A percentile compares a stretch with the other conserved stretches of the same genome.
Conservation (phyloP, 2,797 vertebrate genomes). For the Decapterus maruadsi region DNA sequence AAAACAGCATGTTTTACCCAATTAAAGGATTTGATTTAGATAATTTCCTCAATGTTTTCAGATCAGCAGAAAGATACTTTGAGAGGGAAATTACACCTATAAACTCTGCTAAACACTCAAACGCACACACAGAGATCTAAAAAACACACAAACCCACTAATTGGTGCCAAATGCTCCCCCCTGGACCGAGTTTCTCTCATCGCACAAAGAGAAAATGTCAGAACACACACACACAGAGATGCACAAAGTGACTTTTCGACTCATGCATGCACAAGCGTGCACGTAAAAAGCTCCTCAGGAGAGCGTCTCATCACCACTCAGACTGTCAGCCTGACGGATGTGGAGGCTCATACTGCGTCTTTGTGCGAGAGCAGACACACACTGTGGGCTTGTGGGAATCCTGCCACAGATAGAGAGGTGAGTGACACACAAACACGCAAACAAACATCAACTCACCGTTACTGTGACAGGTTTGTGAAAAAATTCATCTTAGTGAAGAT, state of each 20-base stretch:
- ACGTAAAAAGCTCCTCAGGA: constrained; percentile 31
- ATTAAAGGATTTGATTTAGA: neutral
- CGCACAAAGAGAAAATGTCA: constrained; percentile 34
- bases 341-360: constrained; percentile 9
- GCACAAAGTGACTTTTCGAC: too few species aligned
- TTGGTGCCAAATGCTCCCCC: constrained; percentile 15
- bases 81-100: constrained; percentile 12
- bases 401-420: constrained; percentile 13
- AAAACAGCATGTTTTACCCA: neutral
- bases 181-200: constrained; percentile 18
- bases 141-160: neutral
- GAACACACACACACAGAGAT: neutral
- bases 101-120: constrained; percentile 6
- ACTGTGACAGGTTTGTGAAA: too few species aligned
- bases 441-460: neutral
- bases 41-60: neutral
- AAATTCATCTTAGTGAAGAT: too few species aligned
- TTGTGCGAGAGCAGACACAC: constrained; percentile 22
- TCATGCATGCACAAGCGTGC: neutral
- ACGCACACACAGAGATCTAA: neutral
- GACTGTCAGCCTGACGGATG: constrained; percentile 41
- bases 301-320: constrained; percentile 30
- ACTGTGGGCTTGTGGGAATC: constrained; percentile 23
- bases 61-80: neutral
- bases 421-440: neutral